Percentiles rank a stretch among this genome's conserved stretches.
Conservation (phyloP, 2,797 vertebrate species). For the Rousettus madagascariensis region DNA sequence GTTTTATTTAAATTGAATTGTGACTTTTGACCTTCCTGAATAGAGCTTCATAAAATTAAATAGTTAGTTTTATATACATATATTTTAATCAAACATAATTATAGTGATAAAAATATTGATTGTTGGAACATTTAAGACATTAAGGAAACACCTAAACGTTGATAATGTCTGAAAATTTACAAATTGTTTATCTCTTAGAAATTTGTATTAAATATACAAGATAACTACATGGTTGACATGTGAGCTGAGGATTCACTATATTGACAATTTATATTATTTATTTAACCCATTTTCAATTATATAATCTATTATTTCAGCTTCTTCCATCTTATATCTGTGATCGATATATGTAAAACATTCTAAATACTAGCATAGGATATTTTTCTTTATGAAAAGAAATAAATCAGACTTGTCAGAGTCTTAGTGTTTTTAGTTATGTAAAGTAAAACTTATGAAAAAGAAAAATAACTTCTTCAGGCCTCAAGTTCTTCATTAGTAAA, state of each 20-base stretch:
- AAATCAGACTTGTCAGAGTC: slow-evolving; percentile 22
- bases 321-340: slow-evolving; percentile 28
- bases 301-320: slow-evolving; percentile 60
- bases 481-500: slow-evolving; percentile 37
- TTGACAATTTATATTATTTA: background rate
- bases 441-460: slow-evolving; percentile 34
- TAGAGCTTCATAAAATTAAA: slow-evolving; percentile 38
- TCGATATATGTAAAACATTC: slow-evolving; percentile 65
- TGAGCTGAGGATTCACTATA: background rate
- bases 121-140: background rate
- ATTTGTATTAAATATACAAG: slow-evolving; percentile 34
- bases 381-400: slow-evolving; percentile 71
- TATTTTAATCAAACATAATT: slow-evolving; percentile 33
- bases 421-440: slow-evolving; percentile 34
- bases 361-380: slow-evolving; percentile 66
- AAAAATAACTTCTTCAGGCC: background rate
- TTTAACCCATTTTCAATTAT: slow-evolving; percentile 67
- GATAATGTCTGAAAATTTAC: background rate
- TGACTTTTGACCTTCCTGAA: slow-evolving; percentile 11
- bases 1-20: slow-evolving; percentile 27
- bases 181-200: slow-evolving; percentile 25
- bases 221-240: background rate
- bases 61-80: background rate
- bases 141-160: background rate
- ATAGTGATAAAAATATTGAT: slow-evolving; percentile 1